These are phyloP conservation scores for Phrixothrix hirtus DNA, from an alignment of 2,888 invertebrate genomes.

Conservation along the genomic window DNA sequence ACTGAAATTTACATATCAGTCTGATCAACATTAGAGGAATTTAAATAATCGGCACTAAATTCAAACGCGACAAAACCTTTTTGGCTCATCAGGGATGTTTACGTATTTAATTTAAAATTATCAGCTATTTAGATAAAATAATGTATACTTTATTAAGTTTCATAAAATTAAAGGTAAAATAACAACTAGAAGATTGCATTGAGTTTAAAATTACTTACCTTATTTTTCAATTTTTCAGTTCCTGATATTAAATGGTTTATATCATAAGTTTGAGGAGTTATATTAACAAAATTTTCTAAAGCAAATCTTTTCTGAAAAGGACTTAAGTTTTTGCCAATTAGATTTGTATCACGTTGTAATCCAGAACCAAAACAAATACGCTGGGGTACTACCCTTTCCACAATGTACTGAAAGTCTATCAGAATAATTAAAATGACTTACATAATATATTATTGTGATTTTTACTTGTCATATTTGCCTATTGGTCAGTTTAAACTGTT, in stretches of 20 bases:
- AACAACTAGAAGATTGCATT: too few species aligned
- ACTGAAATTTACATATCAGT: too few species aligned
- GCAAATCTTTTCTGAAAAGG: conserved; percentile 41
- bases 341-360: conserved; percentile 40
- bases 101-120: background rate
- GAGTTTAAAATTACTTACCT: too few species aligned
- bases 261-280: conserved; percentile 42
- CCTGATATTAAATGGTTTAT: conserved; percentile 40
- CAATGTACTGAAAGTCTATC: conserved; percentile 49
- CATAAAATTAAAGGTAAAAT: too few species aligned
- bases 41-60: too few species aligned
- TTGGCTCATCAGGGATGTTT: background rate
- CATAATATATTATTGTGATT: too few species aligned
- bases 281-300: conserved; percentile 35
- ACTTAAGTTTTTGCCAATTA: conserved; percentile 43
- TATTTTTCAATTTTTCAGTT: conserved; percentile 40
- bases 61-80: too few species aligned
- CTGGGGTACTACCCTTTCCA: conserved; percentile 43
- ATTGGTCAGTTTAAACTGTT: too few species aligned
- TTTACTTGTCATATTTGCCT: too few species aligned
- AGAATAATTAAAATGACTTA: background rate
- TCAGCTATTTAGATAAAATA: too few species aligned
- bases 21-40: too few species aligned
- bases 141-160: too few species aligned
- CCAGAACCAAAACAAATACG: conserved; percentile 49